Base-by-base conservation (phyloP, 1,140 invertebrate genomes). In the Lasioglossum albipes region DNA sequence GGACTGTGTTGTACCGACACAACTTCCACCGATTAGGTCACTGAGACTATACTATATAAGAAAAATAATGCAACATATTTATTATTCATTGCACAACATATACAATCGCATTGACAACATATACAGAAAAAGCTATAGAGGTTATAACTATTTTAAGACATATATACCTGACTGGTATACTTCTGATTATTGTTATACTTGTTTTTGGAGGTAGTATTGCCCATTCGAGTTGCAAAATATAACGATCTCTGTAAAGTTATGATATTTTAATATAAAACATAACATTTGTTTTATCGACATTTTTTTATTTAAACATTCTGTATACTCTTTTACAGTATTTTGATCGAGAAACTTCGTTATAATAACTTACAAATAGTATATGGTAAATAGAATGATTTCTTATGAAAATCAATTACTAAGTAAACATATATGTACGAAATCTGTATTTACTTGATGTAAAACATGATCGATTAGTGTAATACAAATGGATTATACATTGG, bases 91-190 rank as follows among this genome's bases (percentile, higher is more conserved):
- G 36, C 20, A 49, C 41, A 0, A 71, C 5, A 68, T 57, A 61
- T n/a, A 18, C 72, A 18, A 2, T 27, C 3, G 16, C 31, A 41
- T 65, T 65, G 27, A 31, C 2, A 65, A 52, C 27, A 66, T 36
- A 27, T 27, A 27, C 54, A 54, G 69, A 16, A 3, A 49, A 54
- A n/a, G 54, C 36, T 68, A 49, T 57, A 31, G 68, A 79, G 68
- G 73, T 76, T 78, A 78, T 22, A 73, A 74, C 4, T 61, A 67
- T 68, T 57, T 49, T 78, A 79, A 54, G 42, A 7, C 65, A 82
- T 36, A 70, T 41, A 80, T 89, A 93, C 91, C 88, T 92, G 89
- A 85, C 91, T 92, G 20, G 84, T 80, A 83, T 91, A 91, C 71
- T 89, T 86, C 61, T 89, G 83, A 75, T 88, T 85, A 52, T 81